These are phyloP conservation scores for Phaethornis superciliosus DNA, from an alignment of 2,113 vertebrate genomes.

Conservation along the genomic window DNA sequence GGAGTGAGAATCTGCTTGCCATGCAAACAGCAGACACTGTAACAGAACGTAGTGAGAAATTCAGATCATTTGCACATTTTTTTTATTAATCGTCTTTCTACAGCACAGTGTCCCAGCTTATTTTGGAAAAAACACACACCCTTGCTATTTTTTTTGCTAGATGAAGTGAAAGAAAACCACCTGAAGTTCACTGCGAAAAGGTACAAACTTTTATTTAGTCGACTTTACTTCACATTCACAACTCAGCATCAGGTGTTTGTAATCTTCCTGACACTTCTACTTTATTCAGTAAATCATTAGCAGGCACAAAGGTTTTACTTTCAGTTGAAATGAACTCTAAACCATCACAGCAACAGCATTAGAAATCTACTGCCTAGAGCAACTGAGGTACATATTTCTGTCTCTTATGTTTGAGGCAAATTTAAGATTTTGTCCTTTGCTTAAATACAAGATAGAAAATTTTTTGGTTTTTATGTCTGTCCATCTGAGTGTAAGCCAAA, in stretches of 20 bases:
- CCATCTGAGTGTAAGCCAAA: conserved; percentile 40
- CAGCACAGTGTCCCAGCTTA: background rate
- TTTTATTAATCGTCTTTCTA: background rate
- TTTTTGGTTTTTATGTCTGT: conserved; percentile 62
- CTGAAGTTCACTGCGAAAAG: background rate
- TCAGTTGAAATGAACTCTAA: conserved; percentile 48
- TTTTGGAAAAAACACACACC: background rate
- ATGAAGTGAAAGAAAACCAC: background rate
- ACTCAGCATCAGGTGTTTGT: conserved; percentile 29
- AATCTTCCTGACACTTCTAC: conserved; percentile 25
- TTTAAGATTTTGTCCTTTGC: background rate
- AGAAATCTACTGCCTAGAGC: conserved; percentile 38
- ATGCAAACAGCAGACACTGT: background rate
- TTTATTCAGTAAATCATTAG: conserved; percentile 45
- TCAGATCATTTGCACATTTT: background rate
- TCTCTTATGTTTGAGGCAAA: conserved; percentile 39
- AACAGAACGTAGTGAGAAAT: background rate
- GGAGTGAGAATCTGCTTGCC: background rate
- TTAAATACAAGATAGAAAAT: conserved; percentile 33
- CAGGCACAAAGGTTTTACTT: conserved; percentile 73
- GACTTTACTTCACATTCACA: conserved; percentile 71
- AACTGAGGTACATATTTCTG: conserved; percentile 21
- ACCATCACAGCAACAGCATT: conserved; percentile 41
- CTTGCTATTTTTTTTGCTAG: background rate
- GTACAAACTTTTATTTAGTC: conserved; percentile 66